These are phyloP conservation scores for Plagiodera versicolora DNA, from an alignment of 2,888 invertebrate genomes.

Conservation along the genomic window DNA sequence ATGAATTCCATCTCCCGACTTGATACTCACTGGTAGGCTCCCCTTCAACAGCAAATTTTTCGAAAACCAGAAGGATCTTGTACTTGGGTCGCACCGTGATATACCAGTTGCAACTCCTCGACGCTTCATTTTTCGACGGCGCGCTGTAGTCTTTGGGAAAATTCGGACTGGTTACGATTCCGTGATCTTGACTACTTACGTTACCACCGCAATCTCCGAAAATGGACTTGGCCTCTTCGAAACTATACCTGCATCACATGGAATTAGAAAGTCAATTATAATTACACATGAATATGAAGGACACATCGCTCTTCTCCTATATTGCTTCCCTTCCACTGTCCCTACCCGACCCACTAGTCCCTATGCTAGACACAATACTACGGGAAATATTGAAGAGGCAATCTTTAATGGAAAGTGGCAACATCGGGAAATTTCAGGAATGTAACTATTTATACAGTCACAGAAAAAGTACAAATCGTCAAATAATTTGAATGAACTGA, in stretches of 20 bases:
- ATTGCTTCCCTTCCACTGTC: no score
- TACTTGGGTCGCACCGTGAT: constrained; percentile 85
- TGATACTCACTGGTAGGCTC: constrained; percentile 73
- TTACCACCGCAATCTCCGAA: constrained; percentile 93
- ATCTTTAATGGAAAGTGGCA: no score
- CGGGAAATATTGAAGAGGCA: no score
- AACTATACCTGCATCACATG: constrained; percentile 66
- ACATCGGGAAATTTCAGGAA: no score
- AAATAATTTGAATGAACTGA: no score
- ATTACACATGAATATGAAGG: not conserved
- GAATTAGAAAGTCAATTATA: not conserved
- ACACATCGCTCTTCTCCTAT: no score
- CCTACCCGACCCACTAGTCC: no score
- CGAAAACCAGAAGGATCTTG: constrained; percentile 88
- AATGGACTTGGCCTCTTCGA: constrained; percentile 83
- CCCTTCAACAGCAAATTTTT: constrained; percentile 92
- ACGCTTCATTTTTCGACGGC: constrained; percentile 75
- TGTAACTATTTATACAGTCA: no score
- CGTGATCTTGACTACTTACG: constrained; percentile 81
- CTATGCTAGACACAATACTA: no score
- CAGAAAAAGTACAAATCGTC: no score
- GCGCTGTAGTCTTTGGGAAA: constrained; percentile 90
- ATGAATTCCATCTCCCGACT: not conserved
- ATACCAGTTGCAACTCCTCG: constrained; percentile 95
- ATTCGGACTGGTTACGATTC: constrained; percentile 85